Base-by-base conservation (phyloP, 2,797 vertebrate species). In the Etheostoma perlongum region DNA sequence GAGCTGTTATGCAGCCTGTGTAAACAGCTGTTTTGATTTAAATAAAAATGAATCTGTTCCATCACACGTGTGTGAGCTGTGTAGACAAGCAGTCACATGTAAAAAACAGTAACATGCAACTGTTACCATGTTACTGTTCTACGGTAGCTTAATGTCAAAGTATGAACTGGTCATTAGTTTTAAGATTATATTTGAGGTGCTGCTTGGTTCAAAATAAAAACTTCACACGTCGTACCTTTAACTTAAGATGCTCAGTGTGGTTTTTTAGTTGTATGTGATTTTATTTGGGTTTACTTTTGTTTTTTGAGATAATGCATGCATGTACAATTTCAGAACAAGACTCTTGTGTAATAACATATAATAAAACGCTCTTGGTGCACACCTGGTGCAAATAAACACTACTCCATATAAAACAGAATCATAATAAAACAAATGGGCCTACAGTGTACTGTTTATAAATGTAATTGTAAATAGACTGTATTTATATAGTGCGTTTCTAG, bases 171-270 rank as follows among this genome's bases (percentile, higher is more conserved):
- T 40, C 5, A 30, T 55, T 25, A 14, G 13, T 49, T 40, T 23
- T 27, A 8, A 36, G 4, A 48, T 48, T 53, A 25, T 46, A 48
- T 63, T 58, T 36, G 18, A 58, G 30, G 30, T 11, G 16, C 44
- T 57, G 44, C 30, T 49, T n/a, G 19, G 23, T 52, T 59, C 21
- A 44, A 18, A 49, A 70, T 70, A 51, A 77, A 72, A 70, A 53
- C 21, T 66, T 63, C 30, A 54, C 46, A 53, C 49, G 69, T 36
- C 33, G 12, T 7, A 4, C 15, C 12, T 74, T 58, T 11, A 70
- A 44, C 15, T 59, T 23, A 12, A 30, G 48, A 36, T 47, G 46
- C 19, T 27, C n/a, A 21, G 13, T 30, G 49, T 62, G 55, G 0
- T 33, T 72, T 51, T 48, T 30, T 30, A 30, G 7, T 64, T 57